Evolutionary conservation across 2,113 vertebrate species (phyloP).

Genomic region (Ophthalmolycus amberensis): DNA sequence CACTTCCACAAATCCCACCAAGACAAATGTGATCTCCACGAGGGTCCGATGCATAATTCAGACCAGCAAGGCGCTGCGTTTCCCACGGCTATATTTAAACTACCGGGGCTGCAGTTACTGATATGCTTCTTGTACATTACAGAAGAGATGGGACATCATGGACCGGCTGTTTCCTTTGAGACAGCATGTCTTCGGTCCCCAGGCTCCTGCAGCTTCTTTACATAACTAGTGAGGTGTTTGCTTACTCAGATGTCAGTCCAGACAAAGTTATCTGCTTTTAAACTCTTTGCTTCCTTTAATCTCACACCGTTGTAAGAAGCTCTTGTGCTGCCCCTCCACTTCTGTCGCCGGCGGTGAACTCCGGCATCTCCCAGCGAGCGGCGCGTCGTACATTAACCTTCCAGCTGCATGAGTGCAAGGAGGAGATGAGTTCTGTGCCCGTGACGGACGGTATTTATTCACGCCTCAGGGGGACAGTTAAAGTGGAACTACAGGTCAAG

Average conservation of each 20-base stretch:
- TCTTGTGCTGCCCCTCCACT: not conserved
- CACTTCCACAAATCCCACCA: not conserved
- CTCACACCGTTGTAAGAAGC: too few relatives aligned
- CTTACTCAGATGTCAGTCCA: too few relatives aligned
- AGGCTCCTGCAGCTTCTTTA: not conserved
- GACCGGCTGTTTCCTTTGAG: too few relatives aligned
- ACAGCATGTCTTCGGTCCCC: not conserved
- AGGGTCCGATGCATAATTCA: conserved; percentile 10
- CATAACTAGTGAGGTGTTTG: too few relatives aligned
- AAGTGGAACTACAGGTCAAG: conserved; percentile 37
- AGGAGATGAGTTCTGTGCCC: conserved; percentile 16
- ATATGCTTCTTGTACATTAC: not conserved
- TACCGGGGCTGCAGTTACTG: not conserved
- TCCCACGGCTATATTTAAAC: not conserved
- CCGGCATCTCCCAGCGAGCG: not conserved
- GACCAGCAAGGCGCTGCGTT: not conserved
- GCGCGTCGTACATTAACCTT: conserved; percentile 8
- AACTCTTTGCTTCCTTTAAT: too few relatives aligned
- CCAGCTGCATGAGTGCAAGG: not conserved
- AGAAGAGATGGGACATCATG: not conserved
- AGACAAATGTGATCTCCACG: not conserved
- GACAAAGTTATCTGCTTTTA: too few relatives aligned
- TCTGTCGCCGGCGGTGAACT: not conserved
- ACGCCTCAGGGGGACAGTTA: conserved; percentile 35
- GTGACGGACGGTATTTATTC: conserved; percentile 38